Evolutionary conservation across 2,888 invertebrate genomes (phyloP).

Genomic region (Cetonia aurata): DNA sequence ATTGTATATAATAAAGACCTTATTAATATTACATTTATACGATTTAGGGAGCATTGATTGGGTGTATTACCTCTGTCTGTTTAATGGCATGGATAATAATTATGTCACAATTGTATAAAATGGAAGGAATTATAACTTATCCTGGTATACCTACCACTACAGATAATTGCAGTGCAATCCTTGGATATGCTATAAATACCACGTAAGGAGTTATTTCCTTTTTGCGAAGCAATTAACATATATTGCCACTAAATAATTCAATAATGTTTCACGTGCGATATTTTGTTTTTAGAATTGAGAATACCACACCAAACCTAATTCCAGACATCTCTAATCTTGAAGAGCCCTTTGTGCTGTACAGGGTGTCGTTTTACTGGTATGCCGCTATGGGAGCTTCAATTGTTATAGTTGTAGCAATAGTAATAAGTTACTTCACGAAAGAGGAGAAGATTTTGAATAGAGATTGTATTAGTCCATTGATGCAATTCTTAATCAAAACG

Average conservation of each 20-base stretch:
- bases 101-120: slow-evolving; percentile 53
- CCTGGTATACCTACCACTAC: slow-evolving; percentile 53
- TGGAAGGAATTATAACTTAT: slow-evolving; percentile 50
- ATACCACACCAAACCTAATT: background rate
- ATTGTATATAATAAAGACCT: background rate
- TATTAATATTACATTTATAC: background rate
- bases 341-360: slow-evolving; percentile 43
- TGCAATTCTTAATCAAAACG: background rate
- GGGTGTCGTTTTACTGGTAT: slow-evolving; percentile 51
- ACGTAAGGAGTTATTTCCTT: background rate
- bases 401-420: slow-evolving; percentile 46
- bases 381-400: slow-evolving; percentile 45
- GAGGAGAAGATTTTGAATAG: slow-evolving; percentile 68
- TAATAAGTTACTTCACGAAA: slow-evolving; percentile 68
- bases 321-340: background rate
- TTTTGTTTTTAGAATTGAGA: background rate
- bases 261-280: background rate
- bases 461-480: slow-evolving; percentile 71
- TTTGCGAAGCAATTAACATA: background rate
- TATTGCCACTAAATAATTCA: background rate
- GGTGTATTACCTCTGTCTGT: slow-evolving; percentile 32
- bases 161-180: slow-evolving; percentile 50
- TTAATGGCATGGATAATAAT: slow-evolving; percentile 48
- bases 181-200: background rate
- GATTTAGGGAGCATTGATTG: slow-evolving; percentile 41